Conservation (phyloP, 92 coral and sea anemone species). For the Paramuricea clavata region DNA sequence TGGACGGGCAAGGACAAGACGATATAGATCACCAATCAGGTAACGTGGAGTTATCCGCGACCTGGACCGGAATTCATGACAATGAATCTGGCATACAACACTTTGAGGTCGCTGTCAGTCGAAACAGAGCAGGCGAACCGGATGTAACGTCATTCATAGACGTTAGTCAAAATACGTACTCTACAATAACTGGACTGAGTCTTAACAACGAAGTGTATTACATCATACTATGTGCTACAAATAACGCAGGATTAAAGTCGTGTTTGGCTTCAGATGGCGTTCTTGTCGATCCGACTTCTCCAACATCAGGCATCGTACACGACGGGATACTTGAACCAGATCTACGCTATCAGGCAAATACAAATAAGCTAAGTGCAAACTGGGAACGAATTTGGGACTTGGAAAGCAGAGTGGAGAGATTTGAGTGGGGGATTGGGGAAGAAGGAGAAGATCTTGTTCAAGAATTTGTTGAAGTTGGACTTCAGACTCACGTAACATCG, state of each 20-base stretch:
- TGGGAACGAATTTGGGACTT: slow-evolving; percentile 99
- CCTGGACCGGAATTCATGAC: slow-evolving; percentile 86
- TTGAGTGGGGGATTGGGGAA: slow-evolving; percentile 86
- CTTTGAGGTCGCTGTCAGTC: slow-evolving; percentile 86
- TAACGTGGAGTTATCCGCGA: slow-evolving; percentile 73
- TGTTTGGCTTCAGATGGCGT: slow-evolving; percentile 94
- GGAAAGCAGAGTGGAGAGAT: slow-evolving; percentile 85
- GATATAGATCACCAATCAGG: slow-evolving; percentile 87
- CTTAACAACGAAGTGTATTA: slow-evolving; percentile 82
- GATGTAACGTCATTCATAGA: slow-evolving; percentile 72
- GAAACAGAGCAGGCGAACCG: slow-evolving; percentile 76
- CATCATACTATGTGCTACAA: slow-evolving; percentile 82
- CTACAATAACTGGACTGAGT: slow-evolving; percentile 55
- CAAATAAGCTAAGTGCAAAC: slow-evolving; percentile 81
- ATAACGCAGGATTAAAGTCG: slow-evolving; percentile 76
- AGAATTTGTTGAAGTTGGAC: slow-evolving; percentile 76
- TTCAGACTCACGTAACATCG: slow-evolving; percentile 84
- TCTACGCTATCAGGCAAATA: slow-evolving; percentile 79
- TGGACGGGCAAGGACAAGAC: slow-evolving; percentile 76
- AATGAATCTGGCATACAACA: slow-evolving; percentile 82
- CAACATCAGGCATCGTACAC: slow-evolving; percentile 86
- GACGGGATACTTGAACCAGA: slow-evolving; percentile 97
- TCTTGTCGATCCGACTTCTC: slow-evolving; percentile 80
- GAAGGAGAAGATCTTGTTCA: slow-evolving; percentile 49
- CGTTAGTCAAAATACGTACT: slow-evolving; percentile 72